A percentile compares a stretch with the other conserved stretches of the same genome.
These are phyloP conservation scores for Drosophila trichaetosa DNA, from an alignment of 2,888 invertebrate genomes.

Conservation along the genomic window DNA sequence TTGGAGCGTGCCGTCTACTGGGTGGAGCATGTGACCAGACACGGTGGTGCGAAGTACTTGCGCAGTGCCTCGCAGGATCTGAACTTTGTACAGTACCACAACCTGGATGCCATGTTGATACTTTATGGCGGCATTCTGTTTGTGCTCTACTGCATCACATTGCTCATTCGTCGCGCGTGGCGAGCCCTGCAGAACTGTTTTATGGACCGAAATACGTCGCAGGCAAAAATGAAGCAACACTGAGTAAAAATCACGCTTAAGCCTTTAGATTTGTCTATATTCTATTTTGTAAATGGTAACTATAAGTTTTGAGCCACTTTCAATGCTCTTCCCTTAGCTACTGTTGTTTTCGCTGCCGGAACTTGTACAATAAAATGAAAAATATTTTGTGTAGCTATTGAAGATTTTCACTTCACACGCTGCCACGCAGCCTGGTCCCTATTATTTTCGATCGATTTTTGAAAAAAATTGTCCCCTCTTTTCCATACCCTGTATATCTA, in stretches of 20 bases:
- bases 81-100: constrained; percentile 81
- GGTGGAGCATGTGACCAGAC: constrained; percentile 82
- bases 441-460: constrained; percentile 7
- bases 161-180: constrained; percentile 38
- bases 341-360: constrained; percentile 36
- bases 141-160: constrained; percentile 39
- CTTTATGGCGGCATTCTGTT: constrained; percentile 69
- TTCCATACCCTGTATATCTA: not conserved
- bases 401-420: constrained; percentile 28
- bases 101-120: constrained; percentile 79
- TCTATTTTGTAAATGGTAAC: constrained; percentile 5
- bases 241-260: constrained; percentile 17
- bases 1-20: constrained; percentile 82
- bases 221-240: constrained; percentile 54
- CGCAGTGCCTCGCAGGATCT: constrained; percentile 82
- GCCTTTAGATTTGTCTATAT: not conserved
- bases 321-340: constrained; percentile 14
- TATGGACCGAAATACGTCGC: constrained; percentile 11
- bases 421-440: not conserved
- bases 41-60: constrained; percentile 82
- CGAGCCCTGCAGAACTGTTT: constrained; percentile 40
- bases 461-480: not conserved
- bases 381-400: constrained; percentile 62
- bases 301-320: not conserved
- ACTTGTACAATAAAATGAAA: constrained; percentile 68